Conservation (phyloP, 2,113 vertebrate species). For the Anthoscopus minutus region DNA sequence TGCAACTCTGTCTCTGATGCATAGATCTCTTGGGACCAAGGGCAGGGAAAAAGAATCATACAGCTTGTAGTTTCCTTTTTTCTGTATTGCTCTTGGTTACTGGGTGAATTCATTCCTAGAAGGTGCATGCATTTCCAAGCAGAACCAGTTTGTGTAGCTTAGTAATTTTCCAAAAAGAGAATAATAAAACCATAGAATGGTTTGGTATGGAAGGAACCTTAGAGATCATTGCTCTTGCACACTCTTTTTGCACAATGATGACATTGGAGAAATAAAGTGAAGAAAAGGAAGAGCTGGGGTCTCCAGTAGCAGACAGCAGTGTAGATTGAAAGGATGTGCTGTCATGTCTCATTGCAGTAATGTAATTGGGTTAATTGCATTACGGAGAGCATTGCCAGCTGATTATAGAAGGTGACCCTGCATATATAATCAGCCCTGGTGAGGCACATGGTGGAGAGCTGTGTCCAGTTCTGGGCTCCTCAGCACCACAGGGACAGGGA, state of each 20-base stretch:
- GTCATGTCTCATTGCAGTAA: background rate
- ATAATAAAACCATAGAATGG: background rate
- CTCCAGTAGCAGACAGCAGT: background rate
- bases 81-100: background rate
- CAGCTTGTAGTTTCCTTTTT: background rate
- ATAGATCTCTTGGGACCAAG: background rate
- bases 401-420: background rate
- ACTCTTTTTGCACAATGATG: background rate
- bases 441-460: background rate
- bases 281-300: background rate
- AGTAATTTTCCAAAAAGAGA: background rate
- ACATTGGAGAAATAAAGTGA: background rate
- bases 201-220: background rate
- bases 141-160: background rate
- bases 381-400: background rate
- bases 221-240: background rate
- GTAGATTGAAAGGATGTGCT: background rate
- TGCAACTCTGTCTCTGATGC: background rate
- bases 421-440: background rate
- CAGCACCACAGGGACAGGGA: background rate
- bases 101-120: background rate
- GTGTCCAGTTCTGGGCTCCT: background rate
- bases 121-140: background rate
- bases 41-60: background rate
- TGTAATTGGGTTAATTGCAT: background rate